phyloP scores from a whole-genome alignment of 2,888 invertebrate genomes.

The Tipula vernalis region DNA sequence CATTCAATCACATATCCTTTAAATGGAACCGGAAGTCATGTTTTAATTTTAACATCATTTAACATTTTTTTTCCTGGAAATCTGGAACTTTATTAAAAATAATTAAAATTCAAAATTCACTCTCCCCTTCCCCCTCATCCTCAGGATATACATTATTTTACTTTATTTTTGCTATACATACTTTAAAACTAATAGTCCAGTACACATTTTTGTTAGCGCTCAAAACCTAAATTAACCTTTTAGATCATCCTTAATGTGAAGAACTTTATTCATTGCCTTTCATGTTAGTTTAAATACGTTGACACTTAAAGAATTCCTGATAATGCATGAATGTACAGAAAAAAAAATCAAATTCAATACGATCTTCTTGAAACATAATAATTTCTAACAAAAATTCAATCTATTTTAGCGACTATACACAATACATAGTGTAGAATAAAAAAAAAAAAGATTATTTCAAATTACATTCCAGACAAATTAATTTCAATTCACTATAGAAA shows the following conservation, averaged over 20 bases:
- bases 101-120: too few species aligned
- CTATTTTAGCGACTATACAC: background rate
- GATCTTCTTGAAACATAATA: background rate
- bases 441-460: background rate
- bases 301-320: background rate
- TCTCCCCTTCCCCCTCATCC: too few species aligned
- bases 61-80: too few species aligned
- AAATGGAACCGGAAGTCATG: too few species aligned
- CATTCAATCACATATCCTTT: too few species aligned
- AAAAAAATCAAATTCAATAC: background rate
- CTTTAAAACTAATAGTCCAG: too few species aligned
- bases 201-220: too few species aligned
- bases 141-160: too few species aligned
- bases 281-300: background rate
- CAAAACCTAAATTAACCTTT: background rate
- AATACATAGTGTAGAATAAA: background rate
- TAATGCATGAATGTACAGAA: background rate
- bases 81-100: too few species aligned
- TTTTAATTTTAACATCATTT: too few species aligned
- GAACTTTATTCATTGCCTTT: background rate
- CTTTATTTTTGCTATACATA: too few species aligned
- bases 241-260: background rate
- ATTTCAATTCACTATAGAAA: background rate
- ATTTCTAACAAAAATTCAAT: background rate
- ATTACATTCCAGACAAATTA: slow-evolving; percentile 4